Conservation (phyloP, 2,797 vertebrate genomes). For the Hippocampus kuda region DNA sequence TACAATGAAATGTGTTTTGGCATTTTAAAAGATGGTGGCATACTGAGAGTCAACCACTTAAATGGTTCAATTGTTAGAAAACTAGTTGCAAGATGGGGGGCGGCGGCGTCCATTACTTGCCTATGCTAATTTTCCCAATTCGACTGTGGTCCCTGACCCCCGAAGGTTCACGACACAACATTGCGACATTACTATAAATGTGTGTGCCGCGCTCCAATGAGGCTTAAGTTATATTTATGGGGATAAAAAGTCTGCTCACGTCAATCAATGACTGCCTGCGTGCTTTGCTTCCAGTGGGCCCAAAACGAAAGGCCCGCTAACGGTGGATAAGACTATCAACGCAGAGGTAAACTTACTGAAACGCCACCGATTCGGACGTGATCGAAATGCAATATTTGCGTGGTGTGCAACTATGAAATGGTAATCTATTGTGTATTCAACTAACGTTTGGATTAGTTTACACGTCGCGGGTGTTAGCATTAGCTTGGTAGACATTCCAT, state of each 20-base stretch:
- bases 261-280: conserved; percentile 9
- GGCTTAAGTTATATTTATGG: neutral
- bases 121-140: neutral
- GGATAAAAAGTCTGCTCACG: conserved; percentile 15
- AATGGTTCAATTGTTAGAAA: too few species aligned
- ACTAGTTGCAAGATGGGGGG: too few species aligned
- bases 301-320: conserved; percentile 16
- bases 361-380: too few species aligned
- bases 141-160: neutral
- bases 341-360: neutral
- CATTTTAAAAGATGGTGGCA: too few species aligned
- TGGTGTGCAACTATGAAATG: too few species aligned
- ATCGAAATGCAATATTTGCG: too few species aligned
- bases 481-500: neutral
- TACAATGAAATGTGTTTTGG: too few species aligned
- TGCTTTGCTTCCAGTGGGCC: neutral
- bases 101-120: neutral
- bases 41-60: too few species aligned
- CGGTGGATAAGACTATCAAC: neutral
- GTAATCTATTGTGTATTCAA: too few species aligned
- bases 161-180: neutral
- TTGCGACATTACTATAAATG: neutral
- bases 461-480: neutral
- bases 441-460: neutral
- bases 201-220: neutral